phyloP scores from a whole-genome alignment of 2,888 invertebrate species.

The Dinocampus coccinellae region DNA sequence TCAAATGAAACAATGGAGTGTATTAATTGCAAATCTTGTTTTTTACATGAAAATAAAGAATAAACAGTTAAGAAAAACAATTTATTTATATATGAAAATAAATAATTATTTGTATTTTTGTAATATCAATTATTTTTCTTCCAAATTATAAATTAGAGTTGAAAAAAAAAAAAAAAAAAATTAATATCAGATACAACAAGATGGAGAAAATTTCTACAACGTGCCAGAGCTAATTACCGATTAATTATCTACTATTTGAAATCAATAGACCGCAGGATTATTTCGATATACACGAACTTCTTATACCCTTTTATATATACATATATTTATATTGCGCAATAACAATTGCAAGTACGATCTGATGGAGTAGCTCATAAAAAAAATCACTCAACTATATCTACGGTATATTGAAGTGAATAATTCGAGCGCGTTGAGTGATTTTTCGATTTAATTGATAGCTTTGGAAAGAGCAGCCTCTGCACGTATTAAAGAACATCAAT shows the following conservation, averaged over 20 bases:
- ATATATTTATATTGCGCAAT: conserved; percentile 29
- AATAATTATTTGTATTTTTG: no score
- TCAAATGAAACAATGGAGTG: no score
- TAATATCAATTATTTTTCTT: no score
- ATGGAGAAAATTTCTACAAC: neutral
- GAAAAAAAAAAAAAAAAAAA: conserved; percentile 6
- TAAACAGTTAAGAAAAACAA: neutral
- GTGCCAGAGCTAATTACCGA: conserved; percentile 25
- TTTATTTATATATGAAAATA: no score
- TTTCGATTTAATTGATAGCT: conserved; percentile 31
- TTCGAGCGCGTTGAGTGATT: conserved; percentile 19
- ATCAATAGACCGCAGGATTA: conserved; percentile 18
- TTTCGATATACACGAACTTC: neutral
- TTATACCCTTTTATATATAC: no score
- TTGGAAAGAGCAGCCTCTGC: neutral
- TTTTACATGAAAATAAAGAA: neutral
- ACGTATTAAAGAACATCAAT: neutral
- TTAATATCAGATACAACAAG: conserved; percentile 1
- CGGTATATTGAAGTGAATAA: neutral
- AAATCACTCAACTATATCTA: conserved; percentile 33
- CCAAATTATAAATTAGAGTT: neutral
- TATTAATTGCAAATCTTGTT: no score
- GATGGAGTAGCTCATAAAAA: conserved; percentile 31
- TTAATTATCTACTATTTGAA: conserved; percentile 25
- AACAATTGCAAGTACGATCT: conserved; percentile 26